Conservation (phyloP, 2,113 vertebrate species). For the Neotragus moschatus region DNA sequence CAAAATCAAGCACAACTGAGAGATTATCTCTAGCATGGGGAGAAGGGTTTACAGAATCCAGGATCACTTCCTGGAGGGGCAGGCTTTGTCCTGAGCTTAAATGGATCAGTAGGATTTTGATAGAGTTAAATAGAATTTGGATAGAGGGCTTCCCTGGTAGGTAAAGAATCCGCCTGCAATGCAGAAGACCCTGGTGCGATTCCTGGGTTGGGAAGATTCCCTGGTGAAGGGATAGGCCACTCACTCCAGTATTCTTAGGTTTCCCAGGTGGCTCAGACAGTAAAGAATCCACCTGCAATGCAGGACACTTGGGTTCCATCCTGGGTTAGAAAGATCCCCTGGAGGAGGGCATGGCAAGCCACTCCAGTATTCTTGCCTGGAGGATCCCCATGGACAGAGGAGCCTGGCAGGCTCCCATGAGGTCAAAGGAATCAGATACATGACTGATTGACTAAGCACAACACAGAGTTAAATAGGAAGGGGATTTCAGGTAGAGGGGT, state of each 20-base stretch:
- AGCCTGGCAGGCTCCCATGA: background rate
- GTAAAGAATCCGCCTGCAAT: background rate
- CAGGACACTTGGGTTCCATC: background rate
- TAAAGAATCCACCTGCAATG: background rate
- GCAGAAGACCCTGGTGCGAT: background rate
- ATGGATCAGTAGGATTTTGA: background rate
- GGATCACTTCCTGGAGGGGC: background rate
- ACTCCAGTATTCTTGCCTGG: background rate
- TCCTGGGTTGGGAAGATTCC: background rate
- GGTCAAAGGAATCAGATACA: no score
- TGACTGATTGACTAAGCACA: background rate
- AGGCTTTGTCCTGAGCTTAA: background rate
- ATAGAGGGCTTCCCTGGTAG: background rate
- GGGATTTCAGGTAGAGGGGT: background rate
- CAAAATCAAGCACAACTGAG: background rate
- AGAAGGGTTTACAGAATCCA: background rate
- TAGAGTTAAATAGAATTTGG: background rate
- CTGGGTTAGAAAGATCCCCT: background rate
- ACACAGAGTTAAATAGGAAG: background rate
- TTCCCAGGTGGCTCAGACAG: background rate
- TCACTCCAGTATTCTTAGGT: background rate
- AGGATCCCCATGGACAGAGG: background rate
- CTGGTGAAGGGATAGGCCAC: background rate
- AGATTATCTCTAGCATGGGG: background rate
- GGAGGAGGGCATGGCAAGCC: background rate